Percentiles rank a stretch among this genome's conserved stretches.
phyloP scores from a whole-genome alignment of 2,888 invertebrate genomes.

The Melieria picta region DNA sequence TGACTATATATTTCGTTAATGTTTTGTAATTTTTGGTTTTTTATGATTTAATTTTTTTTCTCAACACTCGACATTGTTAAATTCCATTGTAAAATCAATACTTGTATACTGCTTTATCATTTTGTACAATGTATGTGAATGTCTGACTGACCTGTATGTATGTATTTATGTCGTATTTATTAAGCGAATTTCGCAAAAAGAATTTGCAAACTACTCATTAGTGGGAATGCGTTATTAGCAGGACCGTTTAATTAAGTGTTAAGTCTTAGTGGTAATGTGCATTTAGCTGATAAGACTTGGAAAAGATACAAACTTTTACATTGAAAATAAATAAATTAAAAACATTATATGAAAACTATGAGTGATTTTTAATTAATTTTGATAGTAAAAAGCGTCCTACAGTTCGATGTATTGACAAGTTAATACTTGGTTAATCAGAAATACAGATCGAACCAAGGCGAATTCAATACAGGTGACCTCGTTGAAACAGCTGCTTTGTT shows the following conservation, averaged over 20 bases:
- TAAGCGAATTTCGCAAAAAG: not conserved
- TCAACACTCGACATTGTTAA: not conserved
- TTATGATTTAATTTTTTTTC: constrained; percentile 6
- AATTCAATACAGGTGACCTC: too few species aligned
- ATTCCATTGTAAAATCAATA: not conserved
- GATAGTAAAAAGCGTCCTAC: too few species aligned
- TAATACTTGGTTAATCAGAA: too few species aligned
- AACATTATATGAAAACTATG: constrained; percentile 24
- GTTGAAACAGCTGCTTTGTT: too few species aligned
- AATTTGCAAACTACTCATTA: not conserved
- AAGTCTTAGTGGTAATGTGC: not conserved
- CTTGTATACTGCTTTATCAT: not conserved
- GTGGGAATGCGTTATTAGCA: constrained; percentile 18
- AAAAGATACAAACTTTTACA: constrained; percentile 17
- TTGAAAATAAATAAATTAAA: constrained; percentile 31
- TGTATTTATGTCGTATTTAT: constrained; percentile 5
- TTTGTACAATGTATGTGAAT: not conserved
- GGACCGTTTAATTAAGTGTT: not conserved
- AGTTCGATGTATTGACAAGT: too few species aligned
- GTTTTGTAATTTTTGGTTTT: constrained; percentile 13
- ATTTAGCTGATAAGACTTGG: constrained; percentile 46
- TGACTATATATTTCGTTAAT: not conserved
- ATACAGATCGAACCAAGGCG: too few species aligned
- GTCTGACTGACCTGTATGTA: constrained; percentile 1
- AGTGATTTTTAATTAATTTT: constrained; percentile 1